phyloP scores from a whole-genome alignment of 2,888 invertebrate genomes.

The Synanthedon vespiformis region DNA sequence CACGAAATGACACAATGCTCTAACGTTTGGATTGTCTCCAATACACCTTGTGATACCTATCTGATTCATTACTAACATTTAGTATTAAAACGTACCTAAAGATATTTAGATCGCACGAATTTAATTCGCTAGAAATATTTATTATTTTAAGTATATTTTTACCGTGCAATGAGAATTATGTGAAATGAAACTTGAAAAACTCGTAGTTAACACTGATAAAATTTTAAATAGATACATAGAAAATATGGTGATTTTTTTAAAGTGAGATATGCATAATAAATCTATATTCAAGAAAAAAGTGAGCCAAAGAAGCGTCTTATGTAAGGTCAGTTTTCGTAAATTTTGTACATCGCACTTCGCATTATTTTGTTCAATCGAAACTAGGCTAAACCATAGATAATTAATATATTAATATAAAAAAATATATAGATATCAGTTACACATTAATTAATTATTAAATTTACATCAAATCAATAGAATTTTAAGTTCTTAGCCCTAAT shows the following conservation, averaged over 20 bases:
- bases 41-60: neutral
- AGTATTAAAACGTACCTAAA: neutral
- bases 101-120: neutral
- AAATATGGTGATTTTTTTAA: neutral
- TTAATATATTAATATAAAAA: no score
- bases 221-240: no score
- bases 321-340: conserved; percentile 7
- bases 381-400: no score
- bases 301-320: conserved; percentile 5
- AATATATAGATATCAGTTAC: no score
- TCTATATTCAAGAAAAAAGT: conserved; percentile 6
- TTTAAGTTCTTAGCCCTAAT: no score
- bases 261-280: neutral
- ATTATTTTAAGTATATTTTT: no score
- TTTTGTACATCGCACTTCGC: neutral
- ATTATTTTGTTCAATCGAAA: neutral
- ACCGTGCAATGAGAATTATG: neutral
- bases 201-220: no score
- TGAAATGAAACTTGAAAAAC: neutral
- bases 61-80: neutral
- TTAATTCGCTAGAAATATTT: no score
- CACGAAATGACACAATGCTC: neutral
- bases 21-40: neutral
- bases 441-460: no score
- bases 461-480: no score